Conservation (phyloP, 2,113 vertebrate species). For the Tetraodon nigroviridis region DNA sequence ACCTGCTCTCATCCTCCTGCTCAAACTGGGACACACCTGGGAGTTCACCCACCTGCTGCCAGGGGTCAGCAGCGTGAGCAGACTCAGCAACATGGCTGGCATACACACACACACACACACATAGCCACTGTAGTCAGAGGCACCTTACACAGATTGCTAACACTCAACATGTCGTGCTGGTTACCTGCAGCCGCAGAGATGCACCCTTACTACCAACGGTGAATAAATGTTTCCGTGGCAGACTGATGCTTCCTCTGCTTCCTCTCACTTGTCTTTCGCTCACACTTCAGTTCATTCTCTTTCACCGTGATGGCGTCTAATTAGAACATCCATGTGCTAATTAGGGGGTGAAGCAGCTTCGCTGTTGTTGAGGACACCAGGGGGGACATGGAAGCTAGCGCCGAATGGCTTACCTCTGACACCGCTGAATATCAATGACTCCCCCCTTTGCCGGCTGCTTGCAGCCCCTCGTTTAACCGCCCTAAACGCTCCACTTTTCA, state of each 20-base stretch:
- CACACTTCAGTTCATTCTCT: slow-evolving; percentile 68
- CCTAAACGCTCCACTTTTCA: too few relatives aligned
- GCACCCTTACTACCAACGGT: not conserved
- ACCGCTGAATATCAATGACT: slow-evolving; percentile 68
- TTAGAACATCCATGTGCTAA: slow-evolving; percentile 86
- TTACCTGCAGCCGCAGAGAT: too few relatives aligned
- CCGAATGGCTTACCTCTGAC: slow-evolving; percentile 68
- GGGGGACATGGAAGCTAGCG: slow-evolving; percentile 67
- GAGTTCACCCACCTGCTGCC: slow-evolving; percentile 67
- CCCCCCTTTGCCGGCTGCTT: slow-evolving; percentile 27
- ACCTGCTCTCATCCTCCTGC: slow-evolving; percentile 64
- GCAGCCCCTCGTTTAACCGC: slow-evolving; percentile 9
- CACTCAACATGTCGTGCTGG: too few relatives aligned
- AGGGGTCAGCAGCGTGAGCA: slow-evolving; percentile 38
- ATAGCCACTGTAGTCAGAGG: too few relatives aligned
- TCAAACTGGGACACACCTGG: slow-evolving; percentile 72
- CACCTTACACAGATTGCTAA: too few relatives aligned
- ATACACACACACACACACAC: too few relatives aligned
- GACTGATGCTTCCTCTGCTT: slow-evolving; percentile 2
- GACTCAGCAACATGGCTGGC: slow-evolving; percentile 1
- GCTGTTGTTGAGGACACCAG: slow-evolving; percentile 68
- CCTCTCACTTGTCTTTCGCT: slow-evolving; percentile 28
- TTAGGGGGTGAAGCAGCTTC: slow-evolving; percentile 77
- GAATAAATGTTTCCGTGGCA: not conserved
- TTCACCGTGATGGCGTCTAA: slow-evolving; percentile 73